phyloP scores from a whole-genome alignment of 2,888 invertebrate genomes.

The Nowickia ferox region DNA sequence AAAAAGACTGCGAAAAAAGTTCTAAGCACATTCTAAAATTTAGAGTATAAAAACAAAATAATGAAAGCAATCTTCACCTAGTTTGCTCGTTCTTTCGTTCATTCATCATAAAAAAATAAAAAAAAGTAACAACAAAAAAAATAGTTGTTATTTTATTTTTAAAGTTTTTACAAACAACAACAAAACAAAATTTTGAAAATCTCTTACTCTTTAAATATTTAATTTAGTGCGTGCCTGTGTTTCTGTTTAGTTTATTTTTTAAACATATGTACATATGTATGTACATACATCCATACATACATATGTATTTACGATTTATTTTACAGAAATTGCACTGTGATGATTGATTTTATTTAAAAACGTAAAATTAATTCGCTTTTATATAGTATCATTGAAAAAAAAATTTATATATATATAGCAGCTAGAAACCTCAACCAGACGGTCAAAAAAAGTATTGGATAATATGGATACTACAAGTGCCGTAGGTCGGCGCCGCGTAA shows the following conservation, averaged over 20 bases:
- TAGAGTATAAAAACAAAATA: constrained; percentile 10
- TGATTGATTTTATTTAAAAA: constrained; percentile 44
- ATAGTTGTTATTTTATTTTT: constrained; percentile 22
- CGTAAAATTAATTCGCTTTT: constrained; percentile 48
- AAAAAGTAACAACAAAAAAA: constrained; percentile 40
- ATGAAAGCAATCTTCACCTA: constrained; percentile 61
- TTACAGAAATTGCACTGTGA: constrained; percentile 27
- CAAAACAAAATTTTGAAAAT: constrained; percentile 28
- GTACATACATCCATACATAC: too few species aligned
- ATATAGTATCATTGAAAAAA: constrained; percentile 57
- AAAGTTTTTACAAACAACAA: constrained; percentile 37
- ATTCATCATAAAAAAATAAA: constrained; percentile 25
- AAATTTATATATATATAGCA: constrained; percentile 12
- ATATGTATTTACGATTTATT: neutral
- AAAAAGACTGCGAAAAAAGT: neutral
- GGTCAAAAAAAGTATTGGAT: constrained; percentile 20
- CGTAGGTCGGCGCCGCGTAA: constrained; percentile 89
- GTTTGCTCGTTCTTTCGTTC: constrained; percentile 45
- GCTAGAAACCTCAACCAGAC: neutral
- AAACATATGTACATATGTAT: too few species aligned
- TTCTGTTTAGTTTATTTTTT: constrained; percentile 32
- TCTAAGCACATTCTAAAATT: constrained; percentile 10
- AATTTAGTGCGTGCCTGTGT: neutral
- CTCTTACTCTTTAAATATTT: constrained; percentile 1
- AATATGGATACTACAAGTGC: constrained; percentile 82